A percentile compares a stretch with the other conserved stretches of the same genome.
Evolutionary conservation across 2,797 vertebrate genomes (phyloP).

Genomic region (Acanthornis magna): DNA sequence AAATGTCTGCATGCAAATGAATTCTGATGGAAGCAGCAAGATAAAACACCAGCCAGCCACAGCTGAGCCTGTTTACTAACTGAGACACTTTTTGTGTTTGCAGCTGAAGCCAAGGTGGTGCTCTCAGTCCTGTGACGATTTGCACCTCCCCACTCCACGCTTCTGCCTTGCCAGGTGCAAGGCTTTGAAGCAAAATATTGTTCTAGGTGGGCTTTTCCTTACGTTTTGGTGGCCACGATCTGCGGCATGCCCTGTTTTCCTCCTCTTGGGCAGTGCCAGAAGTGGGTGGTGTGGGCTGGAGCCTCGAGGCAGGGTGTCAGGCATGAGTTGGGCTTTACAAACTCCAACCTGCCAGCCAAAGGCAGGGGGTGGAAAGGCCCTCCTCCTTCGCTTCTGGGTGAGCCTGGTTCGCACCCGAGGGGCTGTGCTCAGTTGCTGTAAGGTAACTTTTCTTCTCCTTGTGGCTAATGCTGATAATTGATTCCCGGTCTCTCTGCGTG

Average conservation of each 20-base stretch:
- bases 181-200: neutral
- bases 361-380: neutral
- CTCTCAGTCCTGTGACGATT: neutral
- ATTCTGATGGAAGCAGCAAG: neutral
- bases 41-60: neutral
- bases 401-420: accelerated
- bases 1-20: slow-evolving; percentile 14
- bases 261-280: neutral
- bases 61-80: neutral
- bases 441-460: neutral
- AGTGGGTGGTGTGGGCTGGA: neutral
- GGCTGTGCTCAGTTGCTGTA: neutral
- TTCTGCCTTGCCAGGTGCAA: neutral
- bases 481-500: neutral
- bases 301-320: neutral
- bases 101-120: neutral
- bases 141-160: neutral
- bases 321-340: neutral
- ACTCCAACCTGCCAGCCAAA: neutral
- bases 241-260: neutral
- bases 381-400: neutral
- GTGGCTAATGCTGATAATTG: neutral
- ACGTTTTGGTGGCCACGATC: neutral
- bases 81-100: neutral
- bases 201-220: neutral